phyloP scores from a whole-genome alignment of 64 coral and sea anemone genomes.

The Dendronephthya gigantea region DNA sequence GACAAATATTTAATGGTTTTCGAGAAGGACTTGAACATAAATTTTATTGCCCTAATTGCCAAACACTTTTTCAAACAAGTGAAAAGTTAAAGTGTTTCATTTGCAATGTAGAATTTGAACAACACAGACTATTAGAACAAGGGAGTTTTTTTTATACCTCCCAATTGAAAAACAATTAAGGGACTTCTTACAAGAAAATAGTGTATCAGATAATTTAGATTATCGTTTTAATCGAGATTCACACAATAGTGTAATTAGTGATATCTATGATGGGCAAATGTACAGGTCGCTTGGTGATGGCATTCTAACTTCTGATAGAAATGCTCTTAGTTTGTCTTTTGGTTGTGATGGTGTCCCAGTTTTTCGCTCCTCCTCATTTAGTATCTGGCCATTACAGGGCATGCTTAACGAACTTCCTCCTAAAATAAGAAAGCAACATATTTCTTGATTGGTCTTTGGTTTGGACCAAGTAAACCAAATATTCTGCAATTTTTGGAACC shows the following conservation, averaged over 20 bases:
- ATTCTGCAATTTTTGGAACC: conserved; percentile 11
- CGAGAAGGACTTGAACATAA: neutral
- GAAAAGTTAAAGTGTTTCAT: neutral
- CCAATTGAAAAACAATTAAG: conserved; percentile 7
- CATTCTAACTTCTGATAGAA: neutral
- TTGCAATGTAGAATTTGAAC: neutral
- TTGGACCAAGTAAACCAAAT: neutral
- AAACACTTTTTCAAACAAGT: neutral
- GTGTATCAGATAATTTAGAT: neutral
- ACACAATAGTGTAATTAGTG: neutral
- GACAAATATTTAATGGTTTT: neutral
- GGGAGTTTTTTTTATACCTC: neutral
- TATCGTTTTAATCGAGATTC: neutral
- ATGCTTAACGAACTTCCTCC: neutral
- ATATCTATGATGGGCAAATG: conserved; percentile 5
- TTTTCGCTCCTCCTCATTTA: neutral
- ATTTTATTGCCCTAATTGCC: neutral
- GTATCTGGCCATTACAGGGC: conserved; percentile 3
- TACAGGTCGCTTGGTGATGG: neutral
- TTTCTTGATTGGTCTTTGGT: conserved; percentile 7
- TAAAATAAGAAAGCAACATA: neutral
- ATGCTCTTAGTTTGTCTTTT: neutral
- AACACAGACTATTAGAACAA: neutral
- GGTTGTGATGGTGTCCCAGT: conserved; percentile 14
- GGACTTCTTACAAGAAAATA: neutral